Conservation (phyloP, 2,797 vertebrate genomes). For the Leptodactylus fallax region DNA sequence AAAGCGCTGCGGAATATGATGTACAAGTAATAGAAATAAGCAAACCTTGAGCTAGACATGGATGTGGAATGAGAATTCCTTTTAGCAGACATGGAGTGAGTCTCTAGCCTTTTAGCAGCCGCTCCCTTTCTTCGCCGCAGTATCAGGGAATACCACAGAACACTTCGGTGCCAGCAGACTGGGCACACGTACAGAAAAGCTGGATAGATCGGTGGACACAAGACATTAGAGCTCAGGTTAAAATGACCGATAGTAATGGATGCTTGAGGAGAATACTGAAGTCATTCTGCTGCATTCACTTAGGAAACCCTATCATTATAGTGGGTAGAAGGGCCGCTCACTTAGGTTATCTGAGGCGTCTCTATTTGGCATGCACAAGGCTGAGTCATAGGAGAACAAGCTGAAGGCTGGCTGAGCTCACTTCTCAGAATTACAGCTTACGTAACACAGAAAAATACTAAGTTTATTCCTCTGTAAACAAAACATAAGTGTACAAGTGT, state of each 20-base stretch:
- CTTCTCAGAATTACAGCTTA: background rate
- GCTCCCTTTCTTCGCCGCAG: background rate
- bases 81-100: background rate
- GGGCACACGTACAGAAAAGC: background rate
- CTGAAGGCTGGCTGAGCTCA: background rate
- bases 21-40: too few species aligned
- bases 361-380: slow-evolving; percentile 9
- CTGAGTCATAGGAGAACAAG: background rate
- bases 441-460: background rate
- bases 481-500: background rate
- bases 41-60: too few species aligned
- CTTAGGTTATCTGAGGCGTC: background rate
- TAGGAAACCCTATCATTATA: background rate
- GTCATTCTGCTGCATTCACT: background rate
- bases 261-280: background rate
- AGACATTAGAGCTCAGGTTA: background rate
- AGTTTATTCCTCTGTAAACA: background rate
- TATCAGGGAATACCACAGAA: background rate
- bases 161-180: background rate
- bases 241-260: background rate
- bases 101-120: background rate
- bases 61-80: background rate
- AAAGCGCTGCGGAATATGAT: too few species aligned
- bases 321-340: background rate
- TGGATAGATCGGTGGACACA: too few species aligned